Evolutionary conservation across 2,113 vertebrate species (phyloP).

Genomic region (Calypte anna): DNA sequence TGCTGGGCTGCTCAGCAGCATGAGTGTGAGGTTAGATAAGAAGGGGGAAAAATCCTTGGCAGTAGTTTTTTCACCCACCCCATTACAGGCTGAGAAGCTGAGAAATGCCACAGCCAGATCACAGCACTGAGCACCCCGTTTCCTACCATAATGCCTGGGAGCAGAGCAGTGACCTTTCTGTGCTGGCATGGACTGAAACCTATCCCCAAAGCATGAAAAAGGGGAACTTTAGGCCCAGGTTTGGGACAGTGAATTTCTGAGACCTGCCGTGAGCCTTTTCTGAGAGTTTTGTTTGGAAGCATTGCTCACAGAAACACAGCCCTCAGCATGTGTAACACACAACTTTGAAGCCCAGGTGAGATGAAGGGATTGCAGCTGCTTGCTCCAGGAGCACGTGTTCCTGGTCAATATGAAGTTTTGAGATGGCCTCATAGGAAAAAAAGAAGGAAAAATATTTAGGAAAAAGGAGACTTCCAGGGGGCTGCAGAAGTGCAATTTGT

Average conservation of each 20-base stretch:
- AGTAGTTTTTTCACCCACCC: background rate
- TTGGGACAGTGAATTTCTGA: background rate
- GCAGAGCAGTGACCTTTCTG: background rate
- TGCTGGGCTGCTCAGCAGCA: background rate
- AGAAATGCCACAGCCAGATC: background rate
- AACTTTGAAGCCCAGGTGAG: background rate
- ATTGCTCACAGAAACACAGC: background rate
- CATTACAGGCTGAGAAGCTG: background rate
- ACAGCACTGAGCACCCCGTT: background rate
- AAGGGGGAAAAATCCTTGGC: background rate
- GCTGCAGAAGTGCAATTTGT: background rate
- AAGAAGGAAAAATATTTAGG: background rate
- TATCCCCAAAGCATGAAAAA: background rate
- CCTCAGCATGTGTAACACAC: background rate
- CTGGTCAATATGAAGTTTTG: background rate
- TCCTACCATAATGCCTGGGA: background rate
- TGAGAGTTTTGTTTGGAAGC: background rate
- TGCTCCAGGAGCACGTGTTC: rapidly evolving
- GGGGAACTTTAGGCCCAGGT: rapidly evolving
- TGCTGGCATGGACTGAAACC: background rate
- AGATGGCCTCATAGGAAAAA: background rate
- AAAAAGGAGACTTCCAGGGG: too few relatives aligned
- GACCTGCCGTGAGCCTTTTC: background rate
- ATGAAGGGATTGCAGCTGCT: background rate
- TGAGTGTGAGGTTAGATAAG: background rate